phyloP scores from a whole-genome alignment of 2,888 invertebrate genomes.

The Hofmannophila pseudospretella region DNA sequence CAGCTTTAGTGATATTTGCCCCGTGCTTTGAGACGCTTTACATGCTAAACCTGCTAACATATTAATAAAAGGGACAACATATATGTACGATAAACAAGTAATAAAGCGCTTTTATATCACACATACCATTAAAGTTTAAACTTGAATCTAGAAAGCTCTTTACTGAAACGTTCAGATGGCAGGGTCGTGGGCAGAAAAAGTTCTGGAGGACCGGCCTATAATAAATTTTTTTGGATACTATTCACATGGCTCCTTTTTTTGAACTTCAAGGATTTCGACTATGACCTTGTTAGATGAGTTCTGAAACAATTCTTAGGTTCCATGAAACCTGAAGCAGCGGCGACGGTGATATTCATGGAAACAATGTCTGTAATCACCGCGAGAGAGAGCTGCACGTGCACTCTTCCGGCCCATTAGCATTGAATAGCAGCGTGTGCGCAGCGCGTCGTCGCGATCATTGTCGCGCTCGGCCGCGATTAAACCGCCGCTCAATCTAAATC shows the following conservation, averaged over 20 bases:
- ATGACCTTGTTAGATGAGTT: not conserved
- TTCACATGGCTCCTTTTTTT: no score
- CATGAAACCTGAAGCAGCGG: conserved; percentile 37
- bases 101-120: no score
- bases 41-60: conserved; percentile 3
- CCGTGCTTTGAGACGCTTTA: not conserved
- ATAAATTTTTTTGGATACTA: no score
- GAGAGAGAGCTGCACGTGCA: conserved; percentile 60
- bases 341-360: conserved; percentile 37
- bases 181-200: no score
- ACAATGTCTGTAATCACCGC: conserved; percentile 53
- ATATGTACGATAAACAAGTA: no score
- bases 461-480: conserved; percentile 45
- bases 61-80: no score
- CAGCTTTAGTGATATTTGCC: not conserved
- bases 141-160: no score
- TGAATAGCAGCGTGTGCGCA: conserved; percentile 64
- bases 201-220: no score
- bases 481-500: conserved; percentile 57
- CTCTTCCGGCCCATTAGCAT: conserved; percentile 74
- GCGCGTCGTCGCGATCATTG: conserved; percentile 59
- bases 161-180: no score
- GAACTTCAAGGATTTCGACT: not conserved
- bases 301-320: no score
- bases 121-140: no score